A percentile compares a stretch with the other conserved stretches of the same genome.
Conservation (phyloP, 2,113 vertebrate species). For the Tychaedon coryphoeus region DNA sequence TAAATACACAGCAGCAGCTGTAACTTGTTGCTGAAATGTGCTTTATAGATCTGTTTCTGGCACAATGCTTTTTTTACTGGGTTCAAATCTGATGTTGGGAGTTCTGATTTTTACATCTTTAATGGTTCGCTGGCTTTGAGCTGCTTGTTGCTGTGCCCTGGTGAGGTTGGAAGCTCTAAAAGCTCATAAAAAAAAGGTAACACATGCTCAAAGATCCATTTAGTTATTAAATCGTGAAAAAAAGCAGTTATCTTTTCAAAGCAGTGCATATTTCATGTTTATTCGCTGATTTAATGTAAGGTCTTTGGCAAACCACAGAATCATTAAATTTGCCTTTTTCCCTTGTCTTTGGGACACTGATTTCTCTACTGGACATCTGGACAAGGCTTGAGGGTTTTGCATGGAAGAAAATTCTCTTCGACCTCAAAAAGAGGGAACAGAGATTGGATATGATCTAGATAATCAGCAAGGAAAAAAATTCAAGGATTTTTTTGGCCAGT, state of each 20-base stretch:
- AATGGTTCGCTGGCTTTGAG: background rate
- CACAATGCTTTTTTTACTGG: conserved; percentile 68
- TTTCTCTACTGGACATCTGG: background rate
- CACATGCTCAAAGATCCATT: conserved; percentile 38
- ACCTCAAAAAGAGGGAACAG: background rate
- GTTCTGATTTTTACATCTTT: background rate
- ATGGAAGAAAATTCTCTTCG: background rate
- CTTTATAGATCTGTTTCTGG: conserved; percentile 80
- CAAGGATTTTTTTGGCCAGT: background rate
- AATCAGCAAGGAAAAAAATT: background rate
- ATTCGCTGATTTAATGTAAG: background rate
- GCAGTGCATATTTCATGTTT: background rate
- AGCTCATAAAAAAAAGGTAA: conserved; percentile 58
- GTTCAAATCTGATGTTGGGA: conserved; percentile 73
- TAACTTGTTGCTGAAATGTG: conserved; percentile 67
- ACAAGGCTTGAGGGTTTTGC: background rate
- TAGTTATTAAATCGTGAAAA: background rate
- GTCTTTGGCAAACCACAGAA: background rate
- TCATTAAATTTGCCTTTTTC: background rate
- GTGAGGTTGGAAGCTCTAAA: background rate
- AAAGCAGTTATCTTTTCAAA: background rate
- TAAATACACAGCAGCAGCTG: conserved; percentile 80
- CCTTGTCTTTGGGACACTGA: no score
- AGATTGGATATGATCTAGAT: background rate
- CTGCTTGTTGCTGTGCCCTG: background rate